Evolutionary conservation across 2,113 vertebrate genomes (phyloP).

Genomic region (Empidonax traillii): DNA sequence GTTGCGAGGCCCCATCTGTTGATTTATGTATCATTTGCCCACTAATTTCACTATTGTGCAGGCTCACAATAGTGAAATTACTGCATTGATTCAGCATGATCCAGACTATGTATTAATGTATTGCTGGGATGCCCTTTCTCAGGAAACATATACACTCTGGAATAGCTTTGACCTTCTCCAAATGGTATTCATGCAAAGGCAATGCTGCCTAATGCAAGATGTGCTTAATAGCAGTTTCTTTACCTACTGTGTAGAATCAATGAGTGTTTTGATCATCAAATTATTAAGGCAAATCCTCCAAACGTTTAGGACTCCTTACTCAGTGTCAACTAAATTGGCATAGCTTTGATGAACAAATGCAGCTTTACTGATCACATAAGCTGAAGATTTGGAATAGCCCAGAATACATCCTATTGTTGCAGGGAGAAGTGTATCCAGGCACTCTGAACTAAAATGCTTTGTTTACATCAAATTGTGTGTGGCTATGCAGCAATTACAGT

Average conservation of each 20-base stretch:
- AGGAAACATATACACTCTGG: neutral
- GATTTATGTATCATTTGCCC: constrained; percentile 40
- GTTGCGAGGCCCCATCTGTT: constrained; percentile 40
- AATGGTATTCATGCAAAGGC: neutral
- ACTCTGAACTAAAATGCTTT: neutral
- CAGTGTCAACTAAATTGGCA: neutral
- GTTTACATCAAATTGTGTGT: neutral
- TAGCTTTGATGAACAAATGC: neutral
- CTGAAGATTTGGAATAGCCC: neutral
- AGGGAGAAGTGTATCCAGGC: neutral
- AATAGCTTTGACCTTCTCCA: neutral
- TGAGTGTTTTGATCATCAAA: neutral
- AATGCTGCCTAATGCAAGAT: neutral
- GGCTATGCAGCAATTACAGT: neutral
- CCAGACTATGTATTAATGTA: constrained; percentile 44
- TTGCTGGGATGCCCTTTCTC: constrained; percentile 5
- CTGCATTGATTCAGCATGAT: constrained; percentile 54
- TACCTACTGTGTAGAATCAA: neutral
- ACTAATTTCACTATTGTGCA: neutral
- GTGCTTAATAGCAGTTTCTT: neutral
- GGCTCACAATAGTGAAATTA: constrained; percentile 53
- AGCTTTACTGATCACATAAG: neutral
- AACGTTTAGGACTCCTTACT: neutral
- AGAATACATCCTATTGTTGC: neutral
- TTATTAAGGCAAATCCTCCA: neutral